phyloP scores from a whole-genome alignment of 2,113 vertebrate genomes.

The Scomber scombrus region DNA sequence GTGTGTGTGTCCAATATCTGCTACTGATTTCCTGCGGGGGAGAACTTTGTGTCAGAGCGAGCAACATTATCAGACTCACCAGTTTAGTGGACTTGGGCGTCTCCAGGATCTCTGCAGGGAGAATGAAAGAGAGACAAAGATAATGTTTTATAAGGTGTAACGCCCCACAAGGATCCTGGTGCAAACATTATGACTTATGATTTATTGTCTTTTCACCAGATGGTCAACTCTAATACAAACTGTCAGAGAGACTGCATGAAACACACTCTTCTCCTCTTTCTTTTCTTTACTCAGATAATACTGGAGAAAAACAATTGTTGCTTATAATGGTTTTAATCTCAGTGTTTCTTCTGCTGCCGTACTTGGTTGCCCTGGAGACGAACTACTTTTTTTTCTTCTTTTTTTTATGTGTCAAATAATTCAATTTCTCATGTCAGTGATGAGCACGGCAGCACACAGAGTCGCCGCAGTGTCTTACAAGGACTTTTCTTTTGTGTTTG shows the following conservation, averaged over 20 bases:
- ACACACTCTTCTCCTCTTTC: neutral
- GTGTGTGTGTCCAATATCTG: neutral
- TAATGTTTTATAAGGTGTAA: constrained; percentile 15
- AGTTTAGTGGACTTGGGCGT: constrained; percentile 88
- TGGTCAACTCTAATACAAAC: constrained; percentile 1
- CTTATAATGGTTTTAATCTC: too few relatives aligned
- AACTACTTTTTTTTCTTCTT: too few relatives aligned
- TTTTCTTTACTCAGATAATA: too few relatives aligned
- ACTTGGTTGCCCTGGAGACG: too few relatives aligned
- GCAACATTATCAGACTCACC: constrained; percentile 85
- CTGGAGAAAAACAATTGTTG: too few relatives aligned
- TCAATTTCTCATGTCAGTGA: too few relatives aligned
- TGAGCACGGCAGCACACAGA: too few relatives aligned
- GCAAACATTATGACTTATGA: neutral
- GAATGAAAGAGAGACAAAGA: constrained; percentile 32
- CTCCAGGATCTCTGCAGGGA: constrained; percentile 84
- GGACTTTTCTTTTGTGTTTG: neutral
- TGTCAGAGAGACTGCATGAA: neutral
- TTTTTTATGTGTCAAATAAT: too few relatives aligned
- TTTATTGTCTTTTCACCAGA: constrained; percentile 16
- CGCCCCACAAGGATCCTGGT: constrained; percentile 13
- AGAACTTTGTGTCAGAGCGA: neutral
- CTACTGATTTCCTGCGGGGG: constrained; percentile 6
- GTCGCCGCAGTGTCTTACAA: neutral
- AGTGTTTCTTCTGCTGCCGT: too few relatives aligned